Evolutionary conservation across 2,888 invertebrate species (phyloP), one percentile per base, ranked within the genome.

Genomic region (Drosophila heteroneura): DNA sequence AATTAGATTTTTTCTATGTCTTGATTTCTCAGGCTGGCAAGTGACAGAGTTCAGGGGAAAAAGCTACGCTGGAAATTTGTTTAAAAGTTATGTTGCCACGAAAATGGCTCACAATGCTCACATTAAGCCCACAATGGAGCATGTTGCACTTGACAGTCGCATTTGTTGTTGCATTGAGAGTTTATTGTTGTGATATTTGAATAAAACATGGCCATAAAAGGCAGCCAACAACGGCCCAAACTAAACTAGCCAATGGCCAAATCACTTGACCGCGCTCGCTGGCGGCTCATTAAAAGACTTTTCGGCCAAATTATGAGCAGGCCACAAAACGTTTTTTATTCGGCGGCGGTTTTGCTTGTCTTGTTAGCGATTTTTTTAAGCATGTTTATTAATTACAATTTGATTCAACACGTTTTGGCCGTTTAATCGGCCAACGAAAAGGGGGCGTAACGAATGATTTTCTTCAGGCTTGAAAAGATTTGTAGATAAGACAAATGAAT

Each of bases 71-170:
- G 44, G 22, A 52, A 62, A 52, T 14, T 32, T 12, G 22, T 5
- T 2, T 37, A 32, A 19, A 26, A 39, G 16, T 81, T 77, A 79
- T 76, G 71, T 58, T 76, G 56, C 62, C 63, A 59, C 71, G 58
- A 83, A 89, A 86, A 83, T 81, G 84, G 79, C 68, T 71, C 76
- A 89, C 85, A 85, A 89, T 89, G 87, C 70, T 70, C 79, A 79
- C 89, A 89, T 89, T 89, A 85, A 72, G 68, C 64, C 73, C 83
- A 76, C 79, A 90, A 85, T 74, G 80, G 69, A 28, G 51, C 73
- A 74, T 81, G 76, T 79, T 76, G 80, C 85, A 90, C 82, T 88
- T 85, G 85, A 82, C 90, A 85, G 76, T 71, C 69, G 83, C 78
- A 76, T 75, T 74, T 84, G 66, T 70, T 79, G 63, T 60, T 47